Percentiles rank a stretch among this genome's conserved stretches.
phyloP scores from a whole-genome alignment of 1,140 invertebrate genomes.

The Drosophila miranda region DNA sequence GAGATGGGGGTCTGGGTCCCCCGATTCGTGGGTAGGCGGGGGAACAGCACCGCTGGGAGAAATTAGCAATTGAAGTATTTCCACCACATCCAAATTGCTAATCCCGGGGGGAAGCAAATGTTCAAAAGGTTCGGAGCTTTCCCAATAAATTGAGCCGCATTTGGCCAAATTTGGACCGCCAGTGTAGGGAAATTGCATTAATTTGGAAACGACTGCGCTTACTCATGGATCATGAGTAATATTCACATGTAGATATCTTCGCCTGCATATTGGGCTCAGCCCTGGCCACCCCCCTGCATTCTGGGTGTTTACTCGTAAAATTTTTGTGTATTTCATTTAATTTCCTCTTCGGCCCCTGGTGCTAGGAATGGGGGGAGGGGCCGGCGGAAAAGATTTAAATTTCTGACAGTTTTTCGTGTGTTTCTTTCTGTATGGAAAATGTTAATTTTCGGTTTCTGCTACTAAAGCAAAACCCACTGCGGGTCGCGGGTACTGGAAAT shows the following conservation, averaged over 20 bases:
- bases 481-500: slow-evolving; percentile 51
- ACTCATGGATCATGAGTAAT: slow-evolving; percentile 43
- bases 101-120: slow-evolving; percentile 2
- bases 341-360: slow-evolving; percentile 57
- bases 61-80: slow-evolving; percentile 21
- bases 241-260: slow-evolving; percentile 32
- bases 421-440: slow-evolving; percentile 58
- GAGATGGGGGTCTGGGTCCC: not conserved
- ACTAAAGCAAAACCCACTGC: slow-evolving; percentile 40
- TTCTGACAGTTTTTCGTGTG: slow-evolving; percentile 70
- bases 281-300: not conserved
- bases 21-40: slow-evolving; percentile 30
- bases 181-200: slow-evolving; percentile 27
- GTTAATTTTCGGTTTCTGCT: slow-evolving; percentile 40
- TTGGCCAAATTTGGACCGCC: slow-evolving; percentile 29
- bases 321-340: slow-evolving; percentile 72
- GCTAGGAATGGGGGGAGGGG: slow-evolving; percentile 7
- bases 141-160: too few species aligned
- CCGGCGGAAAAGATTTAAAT: slow-evolving; percentile 51
- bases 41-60: slow-evolving; percentile 20
- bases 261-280: slow-evolving; percentile 15
- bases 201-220: not conserved
- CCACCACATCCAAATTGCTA: not conserved
- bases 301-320: slow-evolving; percentile 54
- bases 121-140: too few species aligned